Base-by-base conservation (phyloP, 1,140 invertebrate genomes). In the Drosophila elegans region DNA sequence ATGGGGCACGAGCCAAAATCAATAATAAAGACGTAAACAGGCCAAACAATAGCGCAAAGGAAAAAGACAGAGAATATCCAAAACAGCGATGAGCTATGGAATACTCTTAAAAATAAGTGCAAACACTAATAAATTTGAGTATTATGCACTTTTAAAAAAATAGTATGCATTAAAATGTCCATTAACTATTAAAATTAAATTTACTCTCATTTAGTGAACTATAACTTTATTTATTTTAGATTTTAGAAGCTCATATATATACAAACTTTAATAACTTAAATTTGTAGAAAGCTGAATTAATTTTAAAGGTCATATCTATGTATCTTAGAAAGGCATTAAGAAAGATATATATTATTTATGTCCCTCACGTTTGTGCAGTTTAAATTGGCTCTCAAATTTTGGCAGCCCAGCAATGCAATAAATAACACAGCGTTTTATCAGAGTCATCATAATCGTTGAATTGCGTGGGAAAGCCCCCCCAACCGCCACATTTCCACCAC, bases 371-470 rank as follows among this genome's bases (percentile, higher is more conserved):
- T 36, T 52, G 13, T 21, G 45, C 45, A 36, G 9, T 25, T 27
- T 21, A 7, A 62, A 38, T 60, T 59, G 10, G 4, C 38, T 39
- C 34, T 29, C 9, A 10, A 54, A 42, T 32, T 32, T 11, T 1
- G 25, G 9, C 10, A 36, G 29, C 52, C 13, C 25, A 3, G 13
- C 45, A 25, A 7, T 13, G 36, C 46, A 6, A 53, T 60, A 66
- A 68, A 66, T 52, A 53, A 68, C 29, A 44, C 13, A 36, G 29
- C 32, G 41, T 71, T 80, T 62, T 69, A 59, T 83, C 59, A 71
- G 67, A 74, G 67, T 61, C 74, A 78, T 61, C 64, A 78, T 86
- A 88, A 88, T 84, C 80, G 80, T 49, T 62, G 67, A 67, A 56
- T 88, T 48, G 84, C 84, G 77, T 88, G 83, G 80, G 63, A 52